A percentile compares a stretch with the other conserved stretches of the same genome.
phyloP scores from a whole-genome alignment of 2,113 vertebrate genomes.

The Cottus gobio region DNA sequence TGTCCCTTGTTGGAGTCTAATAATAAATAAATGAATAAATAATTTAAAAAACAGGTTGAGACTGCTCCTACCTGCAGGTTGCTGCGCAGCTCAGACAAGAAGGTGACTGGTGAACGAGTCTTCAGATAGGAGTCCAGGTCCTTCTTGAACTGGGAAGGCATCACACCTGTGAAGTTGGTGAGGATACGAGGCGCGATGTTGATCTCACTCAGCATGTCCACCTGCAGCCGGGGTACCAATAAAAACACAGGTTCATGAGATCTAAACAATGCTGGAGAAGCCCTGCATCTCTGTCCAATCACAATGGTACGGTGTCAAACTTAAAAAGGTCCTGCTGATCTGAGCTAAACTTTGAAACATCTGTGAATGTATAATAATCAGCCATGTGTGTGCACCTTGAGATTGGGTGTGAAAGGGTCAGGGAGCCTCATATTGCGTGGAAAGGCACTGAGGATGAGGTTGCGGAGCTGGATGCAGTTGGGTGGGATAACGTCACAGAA shows the following conservation, averaged over 20 bases:
- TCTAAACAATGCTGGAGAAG: not conserved
- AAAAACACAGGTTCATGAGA: not conserved
- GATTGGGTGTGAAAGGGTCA: slow-evolving; percentile 98
- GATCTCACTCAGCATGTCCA: slow-evolving; percentile 99
- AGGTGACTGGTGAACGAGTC: slow-evolving; percentile 97
- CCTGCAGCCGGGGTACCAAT: slow-evolving; percentile 76
- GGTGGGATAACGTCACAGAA: slow-evolving; percentile 99
- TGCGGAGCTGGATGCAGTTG: slow-evolving; percentile 99
- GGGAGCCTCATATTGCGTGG: slow-evolving; percentile 99
- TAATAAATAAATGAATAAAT: no score
- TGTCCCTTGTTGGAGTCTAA: no score
- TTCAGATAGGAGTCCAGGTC: slow-evolving; percentile 99
- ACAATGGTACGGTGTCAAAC: not conserved
- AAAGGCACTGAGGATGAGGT: slow-evolving; percentile 99
- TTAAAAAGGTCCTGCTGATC: not conserved
- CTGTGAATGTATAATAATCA: not conserved
- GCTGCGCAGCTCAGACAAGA: slow-evolving; percentile 96
- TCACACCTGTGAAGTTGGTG: slow-evolving; percentile 98
- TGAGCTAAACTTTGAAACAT: not conserved
- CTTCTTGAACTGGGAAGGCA: slow-evolving; percentile 99
- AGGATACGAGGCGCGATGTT: slow-evolving; percentile 98
- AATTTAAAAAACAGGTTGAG: accelerated
- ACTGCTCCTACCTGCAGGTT: slow-evolving; percentile 90
- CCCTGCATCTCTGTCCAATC: not conserved
- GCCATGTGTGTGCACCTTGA: slow-evolving; percentile 84